Evolutionary conservation across 2,113 vertebrate genomes (phyloP), one percentile per base, ranked within the genome.

Genomic region (Neopipo cinnamomea): DNA sequence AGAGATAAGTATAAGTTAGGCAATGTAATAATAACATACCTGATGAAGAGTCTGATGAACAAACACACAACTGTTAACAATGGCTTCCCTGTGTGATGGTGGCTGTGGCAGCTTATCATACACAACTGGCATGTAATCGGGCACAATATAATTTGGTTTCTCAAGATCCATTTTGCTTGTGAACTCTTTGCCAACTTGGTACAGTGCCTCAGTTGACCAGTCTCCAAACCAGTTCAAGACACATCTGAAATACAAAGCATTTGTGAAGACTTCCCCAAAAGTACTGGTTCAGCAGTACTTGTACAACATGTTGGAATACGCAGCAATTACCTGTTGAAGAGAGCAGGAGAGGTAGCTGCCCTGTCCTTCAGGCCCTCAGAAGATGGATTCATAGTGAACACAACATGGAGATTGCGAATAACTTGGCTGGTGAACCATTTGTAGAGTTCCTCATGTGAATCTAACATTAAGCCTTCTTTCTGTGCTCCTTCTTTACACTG

Each of bases 331-430:
- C 99, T 99, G 98, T 99, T 99, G 97, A 99, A 99, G 27, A 99
- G 99, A 0, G 99, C 99, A 35, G 99, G 99, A 35, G 99, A 99
- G 6, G 99, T 99, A 93, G 99, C 99, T 4, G 99, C 99, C 8
- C 99, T 98, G 97, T 99, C 99, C 98, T 99, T 99, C 96, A 99
- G 97, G 16, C 99, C 99, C 96, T 99, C 99, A 4, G 99, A 99
- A n/a, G 99, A 99, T 0, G 99, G 99, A 94, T 99, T 99, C 99
- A 99, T 99, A 96, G 99, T 99, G 98, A 99, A 99, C 85, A 99
- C 99, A 8, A 99, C 99, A 18, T 99, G 99, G 52, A 99, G 98
- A 97, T 99, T 99, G 91, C 99, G 98, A 97, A 99, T 99, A 77
- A 99, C 99, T 97, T 99, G 99, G 96, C 99, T 99, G 52, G 99